Evolutionary conservation across 2,113 vertebrate genomes (phyloP).

Genomic region (Thamnophis sirtalis): DNA sequence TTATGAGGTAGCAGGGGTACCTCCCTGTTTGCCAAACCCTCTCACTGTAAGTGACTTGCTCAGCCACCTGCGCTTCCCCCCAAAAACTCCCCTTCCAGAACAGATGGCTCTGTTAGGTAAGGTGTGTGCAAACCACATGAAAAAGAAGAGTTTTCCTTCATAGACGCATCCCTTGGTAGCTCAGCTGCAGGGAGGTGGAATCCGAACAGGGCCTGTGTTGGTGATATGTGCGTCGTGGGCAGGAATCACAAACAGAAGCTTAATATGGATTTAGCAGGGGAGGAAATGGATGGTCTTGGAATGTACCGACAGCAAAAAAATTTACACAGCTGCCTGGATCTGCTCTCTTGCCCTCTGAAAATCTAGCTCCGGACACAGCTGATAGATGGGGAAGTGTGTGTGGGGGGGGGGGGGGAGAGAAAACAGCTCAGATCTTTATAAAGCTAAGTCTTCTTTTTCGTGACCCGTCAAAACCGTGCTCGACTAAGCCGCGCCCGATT

Average conservation of each 20-base stretch:
- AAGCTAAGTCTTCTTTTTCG: background rate
- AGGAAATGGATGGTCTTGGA: background rate
- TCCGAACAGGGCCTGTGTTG: background rate
- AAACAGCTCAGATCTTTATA: background rate
- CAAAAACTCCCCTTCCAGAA: conserved; percentile 11
- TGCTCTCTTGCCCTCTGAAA: background rate
- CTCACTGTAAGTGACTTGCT: conserved; percentile 3
- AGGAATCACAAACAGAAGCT: conserved; percentile 5
- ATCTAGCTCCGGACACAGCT: background rate
- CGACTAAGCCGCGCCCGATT: too few species aligned
- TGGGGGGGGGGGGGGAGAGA: background rate
- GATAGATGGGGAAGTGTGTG: background rate
- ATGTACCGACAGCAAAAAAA: background rate
- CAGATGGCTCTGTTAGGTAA: conserved; percentile 2
- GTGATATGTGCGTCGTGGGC: background rate
- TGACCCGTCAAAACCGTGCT: too few species aligned
- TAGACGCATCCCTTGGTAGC: background rate
- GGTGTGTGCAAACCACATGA: background rate
- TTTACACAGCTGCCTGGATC: background rate
- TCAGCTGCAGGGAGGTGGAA: background rate
- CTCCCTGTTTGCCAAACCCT: conserved; percentile 13
- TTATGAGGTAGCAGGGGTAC: background rate
- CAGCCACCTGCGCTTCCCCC: conserved; percentile 9
- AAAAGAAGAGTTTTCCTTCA: background rate
- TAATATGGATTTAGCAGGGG: background rate